phyloP scores from a whole-genome alignment of 1,140 invertebrate species.

The Hormaphis cornu region DNA sequence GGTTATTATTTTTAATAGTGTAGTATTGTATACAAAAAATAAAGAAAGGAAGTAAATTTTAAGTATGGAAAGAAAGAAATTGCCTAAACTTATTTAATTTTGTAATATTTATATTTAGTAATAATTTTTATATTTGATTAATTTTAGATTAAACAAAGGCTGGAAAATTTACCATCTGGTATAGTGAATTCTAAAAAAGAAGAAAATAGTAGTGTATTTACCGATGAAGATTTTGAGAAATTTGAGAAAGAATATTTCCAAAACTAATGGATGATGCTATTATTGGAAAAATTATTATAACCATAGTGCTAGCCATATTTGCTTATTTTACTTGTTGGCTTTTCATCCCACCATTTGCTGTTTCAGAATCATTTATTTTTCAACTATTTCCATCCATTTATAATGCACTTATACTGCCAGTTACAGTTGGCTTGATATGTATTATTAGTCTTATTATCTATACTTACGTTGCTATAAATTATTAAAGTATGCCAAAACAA shows the following conservation, averaged over 20 bases:
- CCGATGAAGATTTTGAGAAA: conserved; percentile 24
- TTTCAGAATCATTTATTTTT: conserved; percentile 15
- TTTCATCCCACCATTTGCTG: conserved; percentile 24
- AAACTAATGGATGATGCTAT: conserved; percentile 25
- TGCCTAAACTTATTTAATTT: too few relatives aligned
- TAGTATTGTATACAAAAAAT: too few relatives aligned
- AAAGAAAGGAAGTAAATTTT: too few relatives aligned
- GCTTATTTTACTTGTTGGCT: conserved; percentile 24
- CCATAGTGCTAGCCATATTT: conserved; percentile 9
- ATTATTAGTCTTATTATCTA: conserved; percentile 13
- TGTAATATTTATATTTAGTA: background rate
- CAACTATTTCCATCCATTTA: conserved; percentile 4
- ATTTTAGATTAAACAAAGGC: background rate
- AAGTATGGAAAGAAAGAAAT: too few relatives aligned
- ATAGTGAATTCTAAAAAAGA: background rate
- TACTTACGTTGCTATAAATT: conserved; percentile 8
- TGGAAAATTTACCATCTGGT: background rate
- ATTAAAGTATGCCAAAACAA: conserved; percentile 12
- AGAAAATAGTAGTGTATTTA: conserved; percentile 22
- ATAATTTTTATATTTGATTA: background rate
- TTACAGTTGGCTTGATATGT: background rate
- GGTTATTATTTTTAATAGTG: too few relatives aligned
- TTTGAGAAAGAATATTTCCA: conserved; percentile 28
- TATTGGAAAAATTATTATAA: conserved; percentile 9
- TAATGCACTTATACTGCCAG: conserved; percentile 6